These are phyloP conservation scores for Yponomeuta evonymella DNA, from an alignment of 2,888 invertebrate species.

Conservation along the genomic window DNA sequence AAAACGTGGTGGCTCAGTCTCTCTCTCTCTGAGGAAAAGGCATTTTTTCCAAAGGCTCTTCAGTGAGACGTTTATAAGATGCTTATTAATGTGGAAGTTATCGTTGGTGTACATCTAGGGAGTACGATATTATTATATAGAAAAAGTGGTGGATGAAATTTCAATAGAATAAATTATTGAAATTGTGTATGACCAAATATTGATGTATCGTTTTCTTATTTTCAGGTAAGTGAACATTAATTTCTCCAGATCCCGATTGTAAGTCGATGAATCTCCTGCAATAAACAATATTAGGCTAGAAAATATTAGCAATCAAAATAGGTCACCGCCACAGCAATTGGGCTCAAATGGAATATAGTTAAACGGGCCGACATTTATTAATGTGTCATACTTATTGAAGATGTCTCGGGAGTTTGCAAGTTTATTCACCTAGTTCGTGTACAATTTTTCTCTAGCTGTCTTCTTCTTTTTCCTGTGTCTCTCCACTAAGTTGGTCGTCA, in stretches of 20 bases:
- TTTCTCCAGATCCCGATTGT: neutral
- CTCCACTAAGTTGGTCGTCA: too few relatives aligned
- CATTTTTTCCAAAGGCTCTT: too few relatives aligned
- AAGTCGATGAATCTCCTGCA: neutral
- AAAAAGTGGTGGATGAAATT: too few relatives aligned
- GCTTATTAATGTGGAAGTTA: too few relatives aligned
- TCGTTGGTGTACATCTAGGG: too few relatives aligned
- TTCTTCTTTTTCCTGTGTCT: too few relatives aligned
- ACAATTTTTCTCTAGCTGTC: too few relatives aligned
- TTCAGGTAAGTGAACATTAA: slow-evolving; percentile 40
- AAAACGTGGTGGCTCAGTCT: too few relatives aligned
- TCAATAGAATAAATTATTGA: too few relatives aligned
- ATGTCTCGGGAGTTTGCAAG: neutral
- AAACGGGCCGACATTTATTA: neutral
- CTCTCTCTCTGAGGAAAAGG: too few relatives aligned
- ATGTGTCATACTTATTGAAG: neutral
- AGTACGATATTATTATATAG: too few relatives aligned
- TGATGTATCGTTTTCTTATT: slow-evolving; percentile 28
- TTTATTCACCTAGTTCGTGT: neutral
- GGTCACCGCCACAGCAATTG: neutral
- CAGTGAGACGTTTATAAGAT: too few relatives aligned
- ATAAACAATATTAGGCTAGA: neutral
- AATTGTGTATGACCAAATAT: slow-evolving; percentile 11
- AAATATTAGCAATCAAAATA: neutral
- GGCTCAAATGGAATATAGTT: neutral